These are phyloP conservation scores for Augiades crinisus DNA, from an alignment of 2,888 invertebrate species.

Conservation along the genomic window DNA sequence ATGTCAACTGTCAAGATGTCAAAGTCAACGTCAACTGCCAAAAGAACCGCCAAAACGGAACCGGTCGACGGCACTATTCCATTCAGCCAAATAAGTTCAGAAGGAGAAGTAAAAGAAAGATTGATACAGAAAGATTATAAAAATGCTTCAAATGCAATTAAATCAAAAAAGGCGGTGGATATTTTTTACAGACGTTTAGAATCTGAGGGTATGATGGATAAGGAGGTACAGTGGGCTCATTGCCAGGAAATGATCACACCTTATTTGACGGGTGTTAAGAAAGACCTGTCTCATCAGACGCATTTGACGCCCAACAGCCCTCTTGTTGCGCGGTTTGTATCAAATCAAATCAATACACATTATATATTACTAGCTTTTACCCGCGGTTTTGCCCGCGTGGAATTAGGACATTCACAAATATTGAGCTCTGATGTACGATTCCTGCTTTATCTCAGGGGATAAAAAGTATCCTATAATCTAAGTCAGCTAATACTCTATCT, in stretches of 20 bases:
- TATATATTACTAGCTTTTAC: too few species aligned
- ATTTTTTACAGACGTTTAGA: conserved; percentile 37
- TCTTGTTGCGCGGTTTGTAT: conserved; percentile 4
- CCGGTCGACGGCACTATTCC: neutral
- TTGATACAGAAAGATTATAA: too few species aligned
- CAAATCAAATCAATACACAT: too few species aligned
- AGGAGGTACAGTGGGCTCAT: conserved; percentile 38
- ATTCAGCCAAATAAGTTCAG: neutral
- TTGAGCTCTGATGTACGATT: too few species aligned
- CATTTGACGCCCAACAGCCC: conserved; percentile 24
- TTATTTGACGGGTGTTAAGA: conserved; percentile 41
- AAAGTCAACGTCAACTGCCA: conserved; percentile 23
- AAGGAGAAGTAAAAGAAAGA: neutral
- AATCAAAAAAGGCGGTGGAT: conserved; percentile 28
- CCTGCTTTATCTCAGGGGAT: too few species aligned
- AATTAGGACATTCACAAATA: too few species aligned
- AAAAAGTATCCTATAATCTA: too few species aligned
- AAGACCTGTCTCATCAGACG: conserved; percentile 28
- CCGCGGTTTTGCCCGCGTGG: too few species aligned
- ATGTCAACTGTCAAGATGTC: conserved; percentile 24
- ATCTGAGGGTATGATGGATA: conserved; percentile 22
- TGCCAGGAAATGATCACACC: conserved; percentile 48
- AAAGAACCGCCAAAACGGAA: neutral
- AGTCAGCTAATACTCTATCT: too few species aligned
- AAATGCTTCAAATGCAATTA: neutral